phyloP scores from a whole-genome alignment of 2,113 vertebrate species.

The Coracopsis vasa region DNA sequence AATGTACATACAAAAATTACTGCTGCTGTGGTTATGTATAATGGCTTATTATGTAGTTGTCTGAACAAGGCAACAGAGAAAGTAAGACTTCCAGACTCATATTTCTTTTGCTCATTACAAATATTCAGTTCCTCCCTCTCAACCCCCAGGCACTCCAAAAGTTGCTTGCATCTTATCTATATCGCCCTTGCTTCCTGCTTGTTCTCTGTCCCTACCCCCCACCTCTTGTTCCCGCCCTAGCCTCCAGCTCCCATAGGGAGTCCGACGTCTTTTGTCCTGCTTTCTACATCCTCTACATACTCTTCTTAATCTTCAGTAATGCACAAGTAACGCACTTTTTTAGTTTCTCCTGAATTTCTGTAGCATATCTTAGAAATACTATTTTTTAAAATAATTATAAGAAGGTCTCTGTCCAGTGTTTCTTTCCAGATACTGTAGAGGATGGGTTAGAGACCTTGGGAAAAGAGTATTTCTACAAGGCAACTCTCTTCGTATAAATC shows the following conservation, averaged over 20 bases:
- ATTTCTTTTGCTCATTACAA: background rate
- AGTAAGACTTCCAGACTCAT: background rate
- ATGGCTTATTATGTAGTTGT: background rate
- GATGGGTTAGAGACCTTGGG: background rate
- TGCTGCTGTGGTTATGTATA: background rate
- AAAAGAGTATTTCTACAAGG: background rate
- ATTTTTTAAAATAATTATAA: background rate
- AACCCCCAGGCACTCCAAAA: background rate
- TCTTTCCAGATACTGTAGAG: background rate
- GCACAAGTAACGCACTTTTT: background rate
- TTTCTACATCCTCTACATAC: background rate
- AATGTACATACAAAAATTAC: background rate
- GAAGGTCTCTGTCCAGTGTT: background rate
- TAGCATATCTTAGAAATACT: background rate
- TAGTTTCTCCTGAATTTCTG: background rate
- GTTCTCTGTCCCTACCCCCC: background rate
- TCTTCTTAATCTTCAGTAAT: background rate
- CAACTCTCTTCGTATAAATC: background rate
- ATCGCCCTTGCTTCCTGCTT: background rate
- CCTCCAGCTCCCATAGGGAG: rapidly evolving
- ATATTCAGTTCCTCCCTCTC: background rate
- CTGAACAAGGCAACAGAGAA: background rate
- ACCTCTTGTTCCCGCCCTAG: background rate
- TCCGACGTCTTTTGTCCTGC: background rate
- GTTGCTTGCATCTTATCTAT: background rate